Evolutionary conservation across 53 echinoderm and acorn worm genomes (phyloP), one percentile per base, ranked within the genome.

Genomic region (Mesocentrotus franciscanus): DNA sequence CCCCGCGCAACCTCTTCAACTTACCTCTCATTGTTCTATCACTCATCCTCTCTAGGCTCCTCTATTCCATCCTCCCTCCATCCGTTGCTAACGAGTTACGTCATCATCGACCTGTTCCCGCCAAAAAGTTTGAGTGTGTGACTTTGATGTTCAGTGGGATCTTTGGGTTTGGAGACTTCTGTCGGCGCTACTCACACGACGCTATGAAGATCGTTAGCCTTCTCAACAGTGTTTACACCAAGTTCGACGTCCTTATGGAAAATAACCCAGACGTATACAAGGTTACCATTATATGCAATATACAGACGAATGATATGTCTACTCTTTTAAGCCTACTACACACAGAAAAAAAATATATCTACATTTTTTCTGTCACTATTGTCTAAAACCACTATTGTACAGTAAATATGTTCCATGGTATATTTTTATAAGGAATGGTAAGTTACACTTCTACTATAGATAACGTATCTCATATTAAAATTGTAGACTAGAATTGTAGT

Each of bases 61-160:
- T 98, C 64, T 98, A 98, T 62, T 98, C 98, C 27, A 96, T 98
- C 62, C 97, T 98, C 64, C 98, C 98, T 17, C 97, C 98, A 22
- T 96, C 98, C 8, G 97, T 98, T 14, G 98, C 98, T 70, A 98
- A 98, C 92, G 98, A 98, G 95, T 92, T 98, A 35, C 97, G 98
- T 84, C 98, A 98, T 74, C 90, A 90, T 13, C 96, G 98, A 26
- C 98, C 98, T 14, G 98, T 98, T 71, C 97, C 97, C 24, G 97
- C 98, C 95, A 98, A 96, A 62, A 98, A 98, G 94, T 97, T 96
- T 90, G 98, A 97, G 72, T 91, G 96, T 49, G 98, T 98, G 16
- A 98, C 98, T 20, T 91, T 98, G 64, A 97, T 98, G 98, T 98
- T 98, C 96, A 98, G 98, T 64, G 98, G 98, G 4, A 97, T 98